Evolutionary conservation across 2,113 vertebrate genomes (phyloP).

Genomic region (Himantopus leucocephalus): DNA sequence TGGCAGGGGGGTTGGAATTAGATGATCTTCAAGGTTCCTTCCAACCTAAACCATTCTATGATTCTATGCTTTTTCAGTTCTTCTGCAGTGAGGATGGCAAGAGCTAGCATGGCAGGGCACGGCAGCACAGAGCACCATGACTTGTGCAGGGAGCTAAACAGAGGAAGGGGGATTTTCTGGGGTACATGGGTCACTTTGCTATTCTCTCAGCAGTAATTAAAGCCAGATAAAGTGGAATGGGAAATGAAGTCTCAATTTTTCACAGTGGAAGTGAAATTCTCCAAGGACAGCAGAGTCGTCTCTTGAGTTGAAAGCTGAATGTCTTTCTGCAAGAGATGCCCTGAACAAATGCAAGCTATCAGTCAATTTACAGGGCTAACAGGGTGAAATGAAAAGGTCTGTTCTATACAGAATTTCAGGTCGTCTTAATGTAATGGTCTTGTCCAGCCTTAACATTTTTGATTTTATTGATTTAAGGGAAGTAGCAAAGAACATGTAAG

Average conservation of each 20-base stretch:
- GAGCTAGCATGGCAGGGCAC: not conserved
- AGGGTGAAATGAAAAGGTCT: not conserved
- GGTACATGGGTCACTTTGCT: not conserved
- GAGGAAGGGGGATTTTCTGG: not conserved
- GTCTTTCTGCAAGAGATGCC: not conserved
- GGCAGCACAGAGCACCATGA: not conserved
- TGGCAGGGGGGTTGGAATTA: not conserved
- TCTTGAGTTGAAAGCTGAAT: not conserved
- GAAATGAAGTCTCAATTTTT: not conserved
- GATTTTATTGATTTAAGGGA: not conserved
- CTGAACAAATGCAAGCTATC: not conserved
- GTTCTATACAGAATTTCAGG: not conserved
- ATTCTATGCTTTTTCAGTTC: not conserved
- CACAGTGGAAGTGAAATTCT: not conserved
- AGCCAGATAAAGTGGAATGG: not conserved
- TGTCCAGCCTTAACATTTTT: not conserved
- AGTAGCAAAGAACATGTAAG: not conserved
- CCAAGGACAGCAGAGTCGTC: fast-evolving
- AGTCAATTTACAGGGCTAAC: not conserved
- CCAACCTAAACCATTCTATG: not conserved
- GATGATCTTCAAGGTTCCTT: not conserved
- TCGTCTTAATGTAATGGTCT: not conserved
- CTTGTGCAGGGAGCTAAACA: not conserved
- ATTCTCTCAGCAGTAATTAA: not conserved
- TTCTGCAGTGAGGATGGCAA: not conserved